Evolutionary conservation across 2,113 vertebrate genomes (phyloP), one percentile per base, ranked within the genome.

Genomic region (Cathartes aura): DNA sequence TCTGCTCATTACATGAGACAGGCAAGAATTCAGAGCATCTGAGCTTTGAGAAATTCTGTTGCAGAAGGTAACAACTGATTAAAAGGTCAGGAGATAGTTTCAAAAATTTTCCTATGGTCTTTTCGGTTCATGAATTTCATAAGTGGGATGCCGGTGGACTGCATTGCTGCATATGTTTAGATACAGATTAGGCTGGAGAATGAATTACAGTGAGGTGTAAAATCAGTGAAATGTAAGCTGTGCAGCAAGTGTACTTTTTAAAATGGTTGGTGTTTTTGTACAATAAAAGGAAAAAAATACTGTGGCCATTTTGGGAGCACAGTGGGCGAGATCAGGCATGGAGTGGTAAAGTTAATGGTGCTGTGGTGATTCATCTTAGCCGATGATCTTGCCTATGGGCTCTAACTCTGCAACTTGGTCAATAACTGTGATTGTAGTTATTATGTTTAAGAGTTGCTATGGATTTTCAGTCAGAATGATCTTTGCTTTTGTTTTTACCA

Each of bases 1-100:
- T 96, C 94, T 97, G 96, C 94, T 97, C 83, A 96, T 96, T 97
- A 97, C 89, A 80, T 71, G 94, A 93, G 95, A 95, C 7, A 27
- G 84, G 93, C 83, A 83, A 89, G 92, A 94, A 97, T 86, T 93
- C 73, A 47, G 89, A 86, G 92, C 87, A 84, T 59, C 78, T 72
- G 74, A 97, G 95, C 83, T 95, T 85, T 76, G 75, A 95, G 84
- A 93, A 87, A 85, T 87, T 95, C 76, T 76, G 50, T 85, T 91
- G 94, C 45, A 89, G 95, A 80, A 96, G 84, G 89, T 95, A 96
- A 66, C 42, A 67, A 91, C 78, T 73, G 91, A 96, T 93, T 90
- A 90, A 94, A 91, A 89, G 95, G 94, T 93, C 87, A 70, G 82
- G 38, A 94, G 84, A 89, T 38, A 36, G 66, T 60, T 92, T 76